These are phyloP conservation scores for Pelobates cultripes DNA, from an alignment of 2,797 vertebrate species.

Conservation along the genomic window DNA sequence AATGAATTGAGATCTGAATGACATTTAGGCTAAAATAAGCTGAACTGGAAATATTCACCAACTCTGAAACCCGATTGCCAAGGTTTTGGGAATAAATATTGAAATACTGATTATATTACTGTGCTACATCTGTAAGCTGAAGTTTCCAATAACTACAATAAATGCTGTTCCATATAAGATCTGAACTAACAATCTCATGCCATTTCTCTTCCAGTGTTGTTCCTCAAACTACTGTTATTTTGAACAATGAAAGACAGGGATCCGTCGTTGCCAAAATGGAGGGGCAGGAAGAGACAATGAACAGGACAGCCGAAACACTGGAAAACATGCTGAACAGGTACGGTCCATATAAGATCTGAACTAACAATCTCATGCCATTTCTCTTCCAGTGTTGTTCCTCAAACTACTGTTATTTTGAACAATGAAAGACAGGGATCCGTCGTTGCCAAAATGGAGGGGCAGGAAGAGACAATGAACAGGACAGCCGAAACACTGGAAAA, in stretches of 20 bases:
- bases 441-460: constrained; percentile 79
- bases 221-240: constrained; percentile 95
- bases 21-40: too few relatives aligned
- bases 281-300: constrained; percentile 80
- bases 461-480: constrained; percentile 82
- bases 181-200: too few relatives aligned
- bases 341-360: too few relatives aligned
- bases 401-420: constrained; percentile 97
- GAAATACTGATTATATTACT: too few relatives aligned
- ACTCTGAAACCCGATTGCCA: too few relatives aligned
- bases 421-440: constrained; percentile 81
- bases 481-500: constrained; percentile 88
- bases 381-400: constrained; percentile 86
- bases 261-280: constrained; percentile 80
- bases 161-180: too few relatives aligned
- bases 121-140: too few relatives aligned
- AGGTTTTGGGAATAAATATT: too few relatives aligned
- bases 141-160: too few relatives aligned
- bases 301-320: constrained; percentile 81
- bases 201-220: constrained; percentile 79
- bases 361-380: too few relatives aligned
- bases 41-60: too few relatives aligned
- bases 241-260: constrained; percentile 87
- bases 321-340: constrained; percentile 97
- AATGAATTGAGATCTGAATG: too few relatives aligned